These are phyloP conservation scores for Pterocles orientalis DNA, from an alignment of 2,113 vertebrate species.

Conservation along the genomic window DNA sequence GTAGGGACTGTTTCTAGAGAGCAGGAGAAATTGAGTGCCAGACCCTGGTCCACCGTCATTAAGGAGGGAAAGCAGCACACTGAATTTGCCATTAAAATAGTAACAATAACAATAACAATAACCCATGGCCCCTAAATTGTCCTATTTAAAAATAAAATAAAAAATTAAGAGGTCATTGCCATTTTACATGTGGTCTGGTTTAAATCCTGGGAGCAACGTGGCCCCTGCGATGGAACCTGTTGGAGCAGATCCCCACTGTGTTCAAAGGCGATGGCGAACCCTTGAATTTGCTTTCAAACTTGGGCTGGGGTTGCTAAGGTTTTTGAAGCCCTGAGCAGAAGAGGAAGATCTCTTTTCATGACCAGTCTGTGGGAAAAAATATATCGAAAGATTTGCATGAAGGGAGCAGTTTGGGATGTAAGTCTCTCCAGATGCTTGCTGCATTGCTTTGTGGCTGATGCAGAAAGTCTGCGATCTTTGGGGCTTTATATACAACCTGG, in stretches of 20 bases:
- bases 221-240: constrained; percentile 70
- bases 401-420: background rate
- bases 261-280: constrained; percentile 60
- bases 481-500: background rate
- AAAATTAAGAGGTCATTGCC: constrained; percentile 70
- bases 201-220: constrained; percentile 71
- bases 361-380: background rate
- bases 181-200: constrained; percentile 76
- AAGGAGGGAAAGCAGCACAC: constrained; percentile 59
- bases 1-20: constrained; percentile 61
- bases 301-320: background rate
- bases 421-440: background rate
- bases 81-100: constrained; percentile 49
- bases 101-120: constrained; percentile 27
- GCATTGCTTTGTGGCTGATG: background rate
- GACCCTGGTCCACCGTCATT: constrained; percentile 54
- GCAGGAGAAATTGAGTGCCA: constrained; percentile 38
- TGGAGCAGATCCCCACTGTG: constrained; percentile 67
- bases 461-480: background rate
- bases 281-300: constrained; percentile 18
- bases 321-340: background rate
- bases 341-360: background rate
- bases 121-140: constrained; percentile 57
- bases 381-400: background rate
- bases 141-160: constrained; percentile 55